Conservation (phyloP, 2,797 vertebrate genomes). For the Thamnophis elegans region DNA sequence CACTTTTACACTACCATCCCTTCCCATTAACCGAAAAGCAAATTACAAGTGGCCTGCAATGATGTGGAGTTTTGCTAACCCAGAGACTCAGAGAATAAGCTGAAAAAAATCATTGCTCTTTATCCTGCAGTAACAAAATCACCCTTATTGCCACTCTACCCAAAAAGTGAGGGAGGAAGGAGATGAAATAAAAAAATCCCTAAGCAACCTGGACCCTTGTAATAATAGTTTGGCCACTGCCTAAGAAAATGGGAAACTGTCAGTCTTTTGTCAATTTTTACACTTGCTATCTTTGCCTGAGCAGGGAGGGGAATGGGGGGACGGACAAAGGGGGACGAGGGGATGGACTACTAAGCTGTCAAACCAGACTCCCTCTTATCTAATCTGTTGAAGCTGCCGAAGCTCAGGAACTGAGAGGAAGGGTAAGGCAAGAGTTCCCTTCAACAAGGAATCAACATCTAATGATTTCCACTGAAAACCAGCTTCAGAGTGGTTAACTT, state of each 20-base stretch:
- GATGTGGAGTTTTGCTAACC: neutral
- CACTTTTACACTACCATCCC: neutral
- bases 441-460: neutral
- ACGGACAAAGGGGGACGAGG: no score
- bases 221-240: neutral
- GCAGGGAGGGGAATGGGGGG: accelerated
- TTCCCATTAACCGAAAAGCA: neutral
- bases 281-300: neutral
- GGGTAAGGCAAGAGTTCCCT: neutral
- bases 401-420: neutral
- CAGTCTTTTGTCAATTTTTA: neutral
- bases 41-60: neutral
- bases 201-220: neutral
- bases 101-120: neutral
- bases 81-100: neutral
- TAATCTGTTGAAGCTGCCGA: neutral
- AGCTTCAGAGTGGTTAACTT: neutral
- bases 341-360: neutral
- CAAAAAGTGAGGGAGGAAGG: neutral
- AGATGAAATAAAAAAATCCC: neutral
- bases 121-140: neutral
- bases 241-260: neutral
- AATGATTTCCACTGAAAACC: neutral
- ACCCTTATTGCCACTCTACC: neutral
- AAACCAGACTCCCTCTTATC: neutral